These are phyloP conservation scores for Lagopus muta DNA, from an alignment of 2,113 vertebrate species.

Conservation along the genomic window DNA sequence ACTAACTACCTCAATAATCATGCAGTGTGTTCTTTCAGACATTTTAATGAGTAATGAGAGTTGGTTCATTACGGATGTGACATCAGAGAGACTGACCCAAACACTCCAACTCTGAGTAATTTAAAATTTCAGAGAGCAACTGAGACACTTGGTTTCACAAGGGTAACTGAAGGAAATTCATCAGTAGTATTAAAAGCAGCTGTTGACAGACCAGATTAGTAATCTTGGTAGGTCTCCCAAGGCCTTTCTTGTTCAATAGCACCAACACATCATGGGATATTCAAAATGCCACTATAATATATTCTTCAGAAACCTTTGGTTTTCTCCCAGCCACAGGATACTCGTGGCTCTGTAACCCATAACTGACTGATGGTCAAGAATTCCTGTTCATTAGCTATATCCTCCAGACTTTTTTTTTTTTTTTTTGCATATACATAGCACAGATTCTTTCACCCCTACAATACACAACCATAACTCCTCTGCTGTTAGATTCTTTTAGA, in stretches of 20 bases:
- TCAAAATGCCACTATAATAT: background rate
- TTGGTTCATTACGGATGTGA: background rate
- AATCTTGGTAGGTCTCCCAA: background rate
- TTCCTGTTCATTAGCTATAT: background rate
- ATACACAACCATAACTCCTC: fast-evolving
- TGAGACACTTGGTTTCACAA: background rate
- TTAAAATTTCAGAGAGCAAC: background rate
- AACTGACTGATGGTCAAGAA: background rate
- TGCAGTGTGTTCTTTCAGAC: background rate
- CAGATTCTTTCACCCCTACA: background rate
- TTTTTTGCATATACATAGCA: background rate
- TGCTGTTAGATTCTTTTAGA: background rate
- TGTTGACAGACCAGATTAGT: background rate
- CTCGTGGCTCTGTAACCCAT: background rate
- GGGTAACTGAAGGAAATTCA: background rate
- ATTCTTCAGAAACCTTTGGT: fast-evolving
- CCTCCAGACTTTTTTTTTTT: background rate
- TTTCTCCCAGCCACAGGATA: background rate
- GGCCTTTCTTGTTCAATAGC: background rate
- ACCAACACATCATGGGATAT: background rate
- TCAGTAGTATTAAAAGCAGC: background rate
- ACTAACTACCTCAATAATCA: background rate
- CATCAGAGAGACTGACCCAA: fast-evolving
- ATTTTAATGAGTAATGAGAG: background rate
- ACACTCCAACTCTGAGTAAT: fast-evolving